Conservation (phyloP, 1,140 invertebrate species). For the Danaus plexippus region DNA sequence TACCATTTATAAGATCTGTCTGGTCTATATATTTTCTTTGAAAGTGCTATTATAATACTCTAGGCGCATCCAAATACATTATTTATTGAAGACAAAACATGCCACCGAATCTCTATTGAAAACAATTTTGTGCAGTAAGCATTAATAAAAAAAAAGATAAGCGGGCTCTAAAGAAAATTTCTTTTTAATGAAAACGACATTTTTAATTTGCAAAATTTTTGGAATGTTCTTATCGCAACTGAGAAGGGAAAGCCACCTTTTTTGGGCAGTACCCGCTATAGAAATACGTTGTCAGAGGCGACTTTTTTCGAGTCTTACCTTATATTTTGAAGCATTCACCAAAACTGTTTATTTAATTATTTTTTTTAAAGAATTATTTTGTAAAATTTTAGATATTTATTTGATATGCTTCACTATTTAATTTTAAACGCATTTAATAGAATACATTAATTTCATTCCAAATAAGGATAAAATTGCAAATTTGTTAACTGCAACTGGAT, state of each 20-base stretch:
- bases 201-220: no score
- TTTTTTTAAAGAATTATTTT: neutral
- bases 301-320: constrained; percentile 15
- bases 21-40: no score
- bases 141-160: no score
- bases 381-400: neutral
- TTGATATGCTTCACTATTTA: neutral
- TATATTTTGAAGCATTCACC: no score
- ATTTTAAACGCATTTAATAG: constrained; percentile 5
- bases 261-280: constrained; percentile 9
- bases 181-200: no score
- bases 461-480: neutral
- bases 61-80: neutral
- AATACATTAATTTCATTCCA: neutral
- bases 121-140: no score
- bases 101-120: no score
- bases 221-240: no score
- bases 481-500: neutral
- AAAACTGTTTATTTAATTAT: neutral
- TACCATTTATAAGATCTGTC: no score
- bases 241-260: no score
- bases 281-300: constrained; percentile 19
- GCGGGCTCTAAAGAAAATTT: no score
- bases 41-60: neutral
- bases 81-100: neutral